Percentiles rank a stretch among this genome's conserved stretches.
Evolutionary conservation across 2,797 vertebrate genomes (phyloP).

Genomic region (Columba guinea): DNA sequence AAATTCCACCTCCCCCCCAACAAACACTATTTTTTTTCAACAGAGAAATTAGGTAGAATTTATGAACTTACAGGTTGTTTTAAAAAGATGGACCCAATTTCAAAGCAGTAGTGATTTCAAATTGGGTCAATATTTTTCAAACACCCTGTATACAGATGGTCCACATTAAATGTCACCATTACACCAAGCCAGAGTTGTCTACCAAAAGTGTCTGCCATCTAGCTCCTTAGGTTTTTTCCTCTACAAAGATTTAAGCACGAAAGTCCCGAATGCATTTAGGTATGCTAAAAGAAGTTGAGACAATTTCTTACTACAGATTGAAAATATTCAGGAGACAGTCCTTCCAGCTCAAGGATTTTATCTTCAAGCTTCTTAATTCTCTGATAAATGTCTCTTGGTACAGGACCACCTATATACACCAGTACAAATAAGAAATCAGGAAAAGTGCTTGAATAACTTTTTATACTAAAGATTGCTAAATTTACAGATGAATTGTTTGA

Average conservation of each 20-base stretch:
- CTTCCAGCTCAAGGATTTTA: conserved; percentile 97
- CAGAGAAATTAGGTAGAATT: background rate
- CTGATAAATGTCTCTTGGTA: conserved; percentile 93
- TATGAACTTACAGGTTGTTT: background rate
- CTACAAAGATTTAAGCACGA: background rate
- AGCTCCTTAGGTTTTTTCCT: background rate
- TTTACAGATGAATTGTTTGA: background rate
- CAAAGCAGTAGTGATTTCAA: too few species aligned
- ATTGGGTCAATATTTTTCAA: too few species aligned
- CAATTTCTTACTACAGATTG: conserved; percentile 88
- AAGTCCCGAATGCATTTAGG: background rate
- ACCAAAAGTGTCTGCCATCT: background rate
- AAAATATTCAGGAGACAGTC: conserved; percentile 98
- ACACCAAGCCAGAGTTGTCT: background rate
- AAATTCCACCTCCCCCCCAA: too few species aligned
- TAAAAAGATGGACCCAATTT: too few species aligned
- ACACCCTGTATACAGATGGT: background rate
- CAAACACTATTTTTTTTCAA: background rate
- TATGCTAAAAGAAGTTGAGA: background rate
- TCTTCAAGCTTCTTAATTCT: conserved; percentile 97
- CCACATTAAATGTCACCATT: background rate
- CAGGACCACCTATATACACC: conserved; percentile 84
- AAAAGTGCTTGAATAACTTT: background rate
- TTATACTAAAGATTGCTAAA: background rate
- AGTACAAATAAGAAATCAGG: conserved; percentile 9